These are phyloP conservation scores for Amphiura filiformis DNA, from an alignment of 35 echinoderm and acorn worm species.

Conservation along the genomic window DNA sequence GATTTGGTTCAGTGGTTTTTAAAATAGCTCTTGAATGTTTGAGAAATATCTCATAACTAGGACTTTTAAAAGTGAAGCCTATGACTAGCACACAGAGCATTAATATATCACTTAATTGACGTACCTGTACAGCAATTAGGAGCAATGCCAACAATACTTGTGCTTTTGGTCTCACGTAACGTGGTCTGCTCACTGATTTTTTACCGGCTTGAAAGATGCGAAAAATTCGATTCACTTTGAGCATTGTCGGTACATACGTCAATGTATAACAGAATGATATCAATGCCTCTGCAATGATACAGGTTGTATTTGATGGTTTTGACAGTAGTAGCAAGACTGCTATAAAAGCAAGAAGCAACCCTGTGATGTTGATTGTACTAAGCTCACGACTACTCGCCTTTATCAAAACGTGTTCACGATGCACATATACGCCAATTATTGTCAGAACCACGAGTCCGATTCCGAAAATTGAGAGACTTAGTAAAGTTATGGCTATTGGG, in stretches of 20 bases:
- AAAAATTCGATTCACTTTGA: slow-evolving; percentile 30
- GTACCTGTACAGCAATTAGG: slow-evolving; percentile 9
- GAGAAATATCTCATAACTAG: too few relatives aligned
- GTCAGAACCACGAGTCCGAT: not conserved
- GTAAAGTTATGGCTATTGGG: not conserved
- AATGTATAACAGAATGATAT: not conserved
- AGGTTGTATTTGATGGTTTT: not conserved
- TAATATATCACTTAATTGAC: too few relatives aligned
- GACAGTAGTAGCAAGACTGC: slow-evolving; percentile 14
- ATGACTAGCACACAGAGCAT: too few relatives aligned
- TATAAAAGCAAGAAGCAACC: not conserved
- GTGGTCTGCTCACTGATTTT: not conserved
- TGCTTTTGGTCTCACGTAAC: slow-evolving; percentile 5
- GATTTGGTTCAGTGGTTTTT: too few relatives aligned
- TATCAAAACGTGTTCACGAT: slow-evolving; percentile 21
- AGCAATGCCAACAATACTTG: slow-evolving; percentile 7
- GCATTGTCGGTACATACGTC: not conserved
- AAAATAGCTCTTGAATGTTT: too few relatives aligned
- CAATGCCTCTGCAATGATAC: not conserved
- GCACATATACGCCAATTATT: not conserved
- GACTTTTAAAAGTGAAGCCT: too few relatives aligned
- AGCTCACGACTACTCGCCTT: slow-evolving; percentile 35
- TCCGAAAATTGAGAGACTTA: not conserved
- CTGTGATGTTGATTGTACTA: slow-evolving; percentile 6
- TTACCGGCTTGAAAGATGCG: slow-evolving; percentile 17